Percentiles rank a stretch among this genome's conserved stretches.
Conservation (phyloP, 2,797 vertebrate genomes). For the Gallinago nigripennis region DNA sequence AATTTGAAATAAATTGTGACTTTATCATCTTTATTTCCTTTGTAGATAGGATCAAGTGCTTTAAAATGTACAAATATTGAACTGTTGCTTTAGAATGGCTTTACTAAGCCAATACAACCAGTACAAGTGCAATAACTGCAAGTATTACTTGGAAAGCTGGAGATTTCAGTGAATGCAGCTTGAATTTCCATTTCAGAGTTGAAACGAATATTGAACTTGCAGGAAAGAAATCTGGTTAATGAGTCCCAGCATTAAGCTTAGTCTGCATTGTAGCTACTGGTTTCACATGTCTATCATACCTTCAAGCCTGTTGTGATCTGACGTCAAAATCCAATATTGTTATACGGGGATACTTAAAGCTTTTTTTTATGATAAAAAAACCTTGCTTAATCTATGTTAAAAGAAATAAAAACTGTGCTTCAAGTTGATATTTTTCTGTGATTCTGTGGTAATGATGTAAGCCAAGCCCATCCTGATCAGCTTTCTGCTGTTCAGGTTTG, state of each 20-base stretch:
- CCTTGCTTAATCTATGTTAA: slow-evolving; percentile 47
- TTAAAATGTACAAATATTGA: slow-evolving; percentile 52
- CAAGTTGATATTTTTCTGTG: slow-evolving; percentile 56
- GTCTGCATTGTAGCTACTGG: slow-evolving; percentile 52
- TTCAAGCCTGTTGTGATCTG: slow-evolving; percentile 42
- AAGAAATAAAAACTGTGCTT: slow-evolving; percentile 64
- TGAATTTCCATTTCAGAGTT: slow-evolving; percentile 1
- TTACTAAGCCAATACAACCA: slow-evolving; percentile 59
- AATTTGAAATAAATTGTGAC: slow-evolving; percentile 23
- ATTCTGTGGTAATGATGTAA: slow-evolving; percentile 55
- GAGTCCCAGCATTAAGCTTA: slow-evolving; percentile 33
- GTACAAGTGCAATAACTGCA: slow-evolving; percentile 78
- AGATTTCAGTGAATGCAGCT: slow-evolving; percentile 22
- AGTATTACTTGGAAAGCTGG: slow-evolving; percentile 59
- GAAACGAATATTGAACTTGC: neutral
- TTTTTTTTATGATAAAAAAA: slow-evolving; percentile 41
- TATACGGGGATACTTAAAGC: slow-evolving; percentile 65
- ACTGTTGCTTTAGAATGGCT: slow-evolving; percentile 59
- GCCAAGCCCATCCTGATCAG: neutral
- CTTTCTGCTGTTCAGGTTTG: neutral
- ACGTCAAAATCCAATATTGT: slow-evolving; percentile 30
- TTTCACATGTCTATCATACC: slow-evolving; percentile 32
- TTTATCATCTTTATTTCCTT: slow-evolving; percentile 56
- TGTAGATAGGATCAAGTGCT: slow-evolving; percentile 66
- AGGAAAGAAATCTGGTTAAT: neutral